Base-by-base conservation (phyloP, 2,113 vertebrate genomes). In the Tachysurus vachellii region DNA sequence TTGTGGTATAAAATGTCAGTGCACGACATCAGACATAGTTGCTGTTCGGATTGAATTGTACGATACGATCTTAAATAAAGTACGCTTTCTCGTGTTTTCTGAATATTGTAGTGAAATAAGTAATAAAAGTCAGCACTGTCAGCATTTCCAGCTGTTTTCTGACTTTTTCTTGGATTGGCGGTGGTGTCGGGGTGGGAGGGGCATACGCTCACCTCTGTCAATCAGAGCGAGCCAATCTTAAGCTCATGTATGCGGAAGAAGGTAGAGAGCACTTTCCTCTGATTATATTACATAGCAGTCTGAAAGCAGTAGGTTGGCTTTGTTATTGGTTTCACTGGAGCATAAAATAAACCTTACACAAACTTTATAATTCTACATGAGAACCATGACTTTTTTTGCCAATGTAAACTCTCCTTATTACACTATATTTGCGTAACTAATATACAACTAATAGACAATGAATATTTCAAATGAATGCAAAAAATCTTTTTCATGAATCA, bases 31-130 rank as follows among this genome's bases (percentile, higher is more conserved):
- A 61, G 21, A 73, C 28, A 73, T 12, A n/a, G 3, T 44, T 26
- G 8, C 42, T 84, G 21, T 75, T 73, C 73, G 86, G 88, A 89
- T 83, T 36, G 87, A 90, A 66, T 36, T 93, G 88, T 88, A 93
- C 4, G 47, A 5, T 84, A 0, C 88, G 89, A 93, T 88, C 42
- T 44, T 19, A 56, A 80, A 86, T 54, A 85, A 86, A 59, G 42
- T 36, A 44, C 5, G 23, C 10, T 47, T 1, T 80, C 44, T 66
- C 19, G 26, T 86, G 73, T 66, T 47, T 64, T 28, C n/a, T 62
- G 26, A 62, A 16, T 68, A 16, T 66, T 77, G n/a, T 75, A 16
- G 23, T 77, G 44, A 53, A 5, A 26, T 14, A 28, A 26, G 4
- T 42, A 54, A 71, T 23, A 59, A 57, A 80, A 2, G 28, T 36